A percentile compares a stretch with the other conserved stretches of the same genome.
Evolutionary conservation across 2,888 invertebrate species (phyloP).

Genomic region (Xestoiulus laeticollis): DNA sequence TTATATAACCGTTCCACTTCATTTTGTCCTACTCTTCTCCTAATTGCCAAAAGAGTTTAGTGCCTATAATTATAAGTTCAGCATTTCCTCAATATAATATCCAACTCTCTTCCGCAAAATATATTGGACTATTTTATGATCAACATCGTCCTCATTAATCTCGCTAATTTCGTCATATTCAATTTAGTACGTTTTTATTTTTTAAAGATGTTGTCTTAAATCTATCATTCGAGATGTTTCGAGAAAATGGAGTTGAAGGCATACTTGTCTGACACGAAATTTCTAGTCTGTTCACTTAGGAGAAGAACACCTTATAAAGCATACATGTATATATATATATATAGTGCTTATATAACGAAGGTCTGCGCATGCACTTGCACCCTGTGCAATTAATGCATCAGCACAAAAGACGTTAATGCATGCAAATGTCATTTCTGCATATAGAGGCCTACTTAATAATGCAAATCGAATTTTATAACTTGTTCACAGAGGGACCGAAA

Average conservation of each 20-base stretch:
- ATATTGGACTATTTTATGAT: background rate
- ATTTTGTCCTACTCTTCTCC: background rate
- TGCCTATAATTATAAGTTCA: conserved; percentile 23
- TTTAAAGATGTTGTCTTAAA: background rate
- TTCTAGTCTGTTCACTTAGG: background rate
- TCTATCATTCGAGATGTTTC: background rate
- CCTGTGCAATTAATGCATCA: conserved; percentile 3
- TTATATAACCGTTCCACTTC: background rate
- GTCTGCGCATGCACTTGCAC: background rate
- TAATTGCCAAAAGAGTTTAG: conserved; percentile 30
- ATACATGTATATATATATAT: too few relatives aligned
- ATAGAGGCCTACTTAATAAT: conserved; percentile 25
- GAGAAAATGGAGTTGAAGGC: background rate
- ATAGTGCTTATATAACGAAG: background rate
- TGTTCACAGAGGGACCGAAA: conserved; percentile 34
- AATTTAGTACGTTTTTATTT: background rate
- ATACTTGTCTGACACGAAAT: background rate
- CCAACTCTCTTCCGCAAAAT: background rate
- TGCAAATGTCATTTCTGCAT: conserved; percentile 30
- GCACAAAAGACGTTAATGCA: conserved; percentile 20
- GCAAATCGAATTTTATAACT: conserved; percentile 41
- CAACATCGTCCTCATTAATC: background rate
- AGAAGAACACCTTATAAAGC: background rate
- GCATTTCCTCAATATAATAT: background rate
- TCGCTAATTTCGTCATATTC: background rate